These are phyloP conservation scores for Rynchops niger DNA, from an alignment of 2,113 vertebrate species.

Conservation along the genomic window DNA sequence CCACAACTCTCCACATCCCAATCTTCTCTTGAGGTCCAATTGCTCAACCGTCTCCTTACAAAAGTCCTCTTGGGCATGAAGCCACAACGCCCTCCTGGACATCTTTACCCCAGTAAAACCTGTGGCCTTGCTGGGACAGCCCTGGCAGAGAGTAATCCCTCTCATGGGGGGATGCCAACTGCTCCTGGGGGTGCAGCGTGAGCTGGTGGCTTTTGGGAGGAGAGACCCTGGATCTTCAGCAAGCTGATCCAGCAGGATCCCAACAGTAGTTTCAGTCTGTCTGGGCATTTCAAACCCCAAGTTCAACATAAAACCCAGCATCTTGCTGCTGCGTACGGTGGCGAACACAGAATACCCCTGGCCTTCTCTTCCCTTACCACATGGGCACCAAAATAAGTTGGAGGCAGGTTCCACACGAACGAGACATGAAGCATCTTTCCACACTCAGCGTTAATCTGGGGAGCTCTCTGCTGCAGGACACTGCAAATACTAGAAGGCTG, in stretches of 20 bases:
- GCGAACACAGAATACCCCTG: not conserved
- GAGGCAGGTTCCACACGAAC: not conserved
- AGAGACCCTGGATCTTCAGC: not conserved
- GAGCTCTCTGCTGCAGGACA: not conserved
- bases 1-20: not conserved
- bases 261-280: not conserved
- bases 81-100: not conserved
- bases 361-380: not conserved
- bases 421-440: not conserved
- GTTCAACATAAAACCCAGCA: not conserved
- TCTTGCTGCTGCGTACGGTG: not conserved
- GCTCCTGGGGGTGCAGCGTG: not conserved
- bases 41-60: not conserved
- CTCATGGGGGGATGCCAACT: too few relatives aligned
- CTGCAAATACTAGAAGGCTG: not conserved
- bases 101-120: not conserved
- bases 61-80: not conserved
- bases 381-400: not conserved
- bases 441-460: too few relatives aligned
- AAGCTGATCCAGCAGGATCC: not conserved
- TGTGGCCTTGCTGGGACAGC: not conserved
- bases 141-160: not conserved
- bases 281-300: not conserved
- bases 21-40: not conserved
- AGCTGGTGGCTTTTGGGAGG: too few relatives aligned